Evolutionary conservation across 2,113 vertebrate genomes (phyloP), one percentile per base, ranked within the genome.

Genomic region (Lota lota): DNA sequence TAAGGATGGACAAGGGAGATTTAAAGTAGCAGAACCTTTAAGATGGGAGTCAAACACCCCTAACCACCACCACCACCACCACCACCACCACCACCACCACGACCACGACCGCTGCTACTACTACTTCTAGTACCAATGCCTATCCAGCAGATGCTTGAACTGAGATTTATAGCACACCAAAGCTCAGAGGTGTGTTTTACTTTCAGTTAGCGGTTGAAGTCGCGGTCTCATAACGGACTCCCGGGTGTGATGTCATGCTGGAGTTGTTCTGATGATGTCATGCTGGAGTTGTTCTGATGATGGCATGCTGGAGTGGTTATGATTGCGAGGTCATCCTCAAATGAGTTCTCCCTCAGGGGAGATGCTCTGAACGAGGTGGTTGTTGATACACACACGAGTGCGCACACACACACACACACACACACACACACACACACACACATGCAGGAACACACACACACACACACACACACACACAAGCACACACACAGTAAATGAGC

Each of bases 371-470:
- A 4, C n/a, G 53, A 17, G 53, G 15, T 18, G 14, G 15, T 54
- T 54, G 10, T 12, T 54, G 53, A 15, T 14, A 21, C 24, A 66
- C 69, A 51, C 19, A 2, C n/a, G 50, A 17, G 33, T 11, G 4
- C 33, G 19, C 8, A 51, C 20, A 51, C 36, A 21, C 63, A 20
- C 63, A 64, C 40, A 17, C n/a, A 7, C 36, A 64, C 20, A 6
- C 36, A 54, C 61, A 76, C 47, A 73, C 73, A 70, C 59, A 66
- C 67, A 79, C 69, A 65, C 56, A 73, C 74, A 82, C 76, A 81
- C 57, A 70, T 66, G 28, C 47, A 58, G 3, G 20, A 18, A 33
- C 63, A 50, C n/a, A 53, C 20, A 53, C 19, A 17, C 63, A 21
- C 63, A 65, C 47, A 18, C 47, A 22, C 63, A 65, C 21, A 10